Conservation (phyloP, 2,113 vertebrate species). For the Odocoileus virginianus region DNA sequence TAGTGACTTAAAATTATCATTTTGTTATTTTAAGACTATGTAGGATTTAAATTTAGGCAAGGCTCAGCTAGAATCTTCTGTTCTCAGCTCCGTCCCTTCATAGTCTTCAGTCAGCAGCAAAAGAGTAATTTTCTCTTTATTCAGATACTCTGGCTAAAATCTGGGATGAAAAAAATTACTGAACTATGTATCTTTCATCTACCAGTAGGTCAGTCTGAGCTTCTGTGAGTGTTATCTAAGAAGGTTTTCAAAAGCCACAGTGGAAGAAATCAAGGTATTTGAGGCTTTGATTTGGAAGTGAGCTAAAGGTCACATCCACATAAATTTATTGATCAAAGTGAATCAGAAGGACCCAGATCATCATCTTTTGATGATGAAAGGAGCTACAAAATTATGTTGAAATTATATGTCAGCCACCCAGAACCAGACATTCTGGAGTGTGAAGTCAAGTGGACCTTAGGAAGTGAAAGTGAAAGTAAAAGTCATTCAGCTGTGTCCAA, state of each 20-base stretch:
- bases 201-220: background rate
- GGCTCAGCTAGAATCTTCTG: background rate
- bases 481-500: rapidly evolving
- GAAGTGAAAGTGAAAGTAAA: background rate
- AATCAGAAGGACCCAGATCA: background rate
- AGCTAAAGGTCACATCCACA: background rate
- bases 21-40: background rate
- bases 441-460: background rate
- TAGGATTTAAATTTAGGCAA: background rate
- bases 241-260: background rate
- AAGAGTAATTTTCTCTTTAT: background rate
- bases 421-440: background rate
- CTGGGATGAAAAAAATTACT: background rate
- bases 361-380: background rate
- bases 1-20: background rate
- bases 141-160: background rate
- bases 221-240: background rate
- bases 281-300: background rate
- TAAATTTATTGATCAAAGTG: background rate
- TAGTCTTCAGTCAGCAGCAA: background rate
- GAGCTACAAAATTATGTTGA: background rate
- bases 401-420: background rate
- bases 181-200: background rate
- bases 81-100: rapidly evolving
- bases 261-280: background rate